These are phyloP conservation scores for Eledona agricola DNA, from an alignment of 2,888 invertebrate genomes.

Conservation along the genomic window DNA sequence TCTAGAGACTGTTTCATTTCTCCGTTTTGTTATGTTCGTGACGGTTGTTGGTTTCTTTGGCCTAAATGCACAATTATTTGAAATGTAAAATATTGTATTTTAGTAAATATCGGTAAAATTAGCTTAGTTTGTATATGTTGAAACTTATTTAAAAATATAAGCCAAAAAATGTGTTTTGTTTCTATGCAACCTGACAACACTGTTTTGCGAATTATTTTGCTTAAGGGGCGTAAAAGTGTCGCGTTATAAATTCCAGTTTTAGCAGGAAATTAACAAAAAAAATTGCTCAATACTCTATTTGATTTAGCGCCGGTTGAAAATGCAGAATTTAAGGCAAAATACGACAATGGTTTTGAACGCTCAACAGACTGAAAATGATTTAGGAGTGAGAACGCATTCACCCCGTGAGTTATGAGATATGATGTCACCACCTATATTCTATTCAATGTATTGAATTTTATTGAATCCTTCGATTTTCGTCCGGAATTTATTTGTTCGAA, in stretches of 20 bases:
- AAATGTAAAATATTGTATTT: slow-evolving; percentile 32
- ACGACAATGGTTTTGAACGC: slow-evolving; percentile 52
- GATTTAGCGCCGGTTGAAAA: slow-evolving; percentile 28
- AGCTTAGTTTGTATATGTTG: slow-evolving; percentile 44
- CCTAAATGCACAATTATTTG: slow-evolving; percentile 35
- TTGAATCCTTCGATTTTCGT: slow-evolving; percentile 49
- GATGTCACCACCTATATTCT: slow-evolving; percentile 54
- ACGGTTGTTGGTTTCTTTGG: slow-evolving; percentile 32
- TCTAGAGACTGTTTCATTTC: slow-evolving; percentile 26
- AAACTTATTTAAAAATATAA: slow-evolving; percentile 36
- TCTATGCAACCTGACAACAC: too few relatives aligned
- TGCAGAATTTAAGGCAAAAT: slow-evolving; percentile 44
- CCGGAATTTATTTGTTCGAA: slow-evolving; percentile 43
- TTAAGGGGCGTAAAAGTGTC: slow-evolving; percentile 21
- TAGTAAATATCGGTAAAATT: slow-evolving; percentile 36
- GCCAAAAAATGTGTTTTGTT: slow-evolving; percentile 23
- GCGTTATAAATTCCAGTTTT: slow-evolving; percentile 22
- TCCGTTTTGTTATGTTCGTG: slow-evolving; percentile 17
- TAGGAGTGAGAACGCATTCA: slow-evolving; percentile 55
- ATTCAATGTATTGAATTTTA: slow-evolving; percentile 57
- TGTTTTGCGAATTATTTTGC: slow-evolving; percentile 24
- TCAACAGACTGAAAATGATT: slow-evolving; percentile 59
- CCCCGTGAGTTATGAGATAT: slow-evolving; percentile 54
- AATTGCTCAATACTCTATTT: slow-evolving; percentile 8
- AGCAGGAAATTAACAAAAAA: slow-evolving; percentile 17